Base-by-base conservation (phyloP, 2,888 invertebrate genomes). In the Drosophila ustulata region DNA sequence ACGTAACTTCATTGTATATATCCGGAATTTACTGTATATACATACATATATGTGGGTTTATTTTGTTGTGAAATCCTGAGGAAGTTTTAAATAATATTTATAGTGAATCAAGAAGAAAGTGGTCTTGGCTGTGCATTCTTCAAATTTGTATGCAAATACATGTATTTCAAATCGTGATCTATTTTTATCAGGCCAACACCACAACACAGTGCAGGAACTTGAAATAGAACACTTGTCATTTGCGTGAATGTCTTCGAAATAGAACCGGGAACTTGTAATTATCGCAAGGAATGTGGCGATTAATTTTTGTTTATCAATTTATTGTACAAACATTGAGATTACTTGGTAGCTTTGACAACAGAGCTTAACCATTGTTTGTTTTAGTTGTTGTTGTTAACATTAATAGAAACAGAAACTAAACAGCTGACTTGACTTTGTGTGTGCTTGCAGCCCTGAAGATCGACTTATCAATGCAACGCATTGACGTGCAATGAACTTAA, bases 241-340 rank as follows among this genome's bases (percentile, higher is more conserved):
- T 32, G n/a, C 37, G 5, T 41, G 18, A 45, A 45, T 13, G 3
- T 34, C 3, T 56, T 25, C 13, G 13, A 45, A 34, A 26, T 13
- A 13, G 5, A 43, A n/a, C 28, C 26, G 26, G n/a, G 3, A 23
- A 43, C 30, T 43, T 23, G 23, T 30, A 43, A 43, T 43, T 23
- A 43, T 41, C 23, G 11, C 4, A 11, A 28, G 18, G 7, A 43
- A 41, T 28, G 28, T 18, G 11, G 41, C 30, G 30, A 32, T 41
- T 55, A 30, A 18, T 45, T 41, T 2, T 11, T 55, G 43, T 34
- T 32, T 34, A 45, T 56, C 55, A 56, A 34, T 45, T 56, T 32
- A 9, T 55, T 55, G 25, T 32, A 55, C 55, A 55, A 55, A 45
- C 43, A 56, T 8, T 32, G 45, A 56, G 55, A 56, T 34, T 34